Conservation (phyloP, 2,888 invertebrate species). For the Pelosia muscerda region DNA sequence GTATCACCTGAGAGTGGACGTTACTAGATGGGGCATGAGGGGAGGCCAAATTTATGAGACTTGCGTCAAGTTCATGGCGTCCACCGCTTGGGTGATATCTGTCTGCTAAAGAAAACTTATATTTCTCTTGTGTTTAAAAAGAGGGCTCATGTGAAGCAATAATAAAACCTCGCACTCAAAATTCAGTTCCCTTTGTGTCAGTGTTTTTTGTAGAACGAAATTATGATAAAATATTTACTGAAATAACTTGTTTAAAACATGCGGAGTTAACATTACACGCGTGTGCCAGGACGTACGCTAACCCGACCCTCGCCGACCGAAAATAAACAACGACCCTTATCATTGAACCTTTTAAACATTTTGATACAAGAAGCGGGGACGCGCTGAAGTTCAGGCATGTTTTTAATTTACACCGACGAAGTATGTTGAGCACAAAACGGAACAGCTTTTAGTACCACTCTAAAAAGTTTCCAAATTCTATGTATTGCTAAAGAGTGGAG, state of each 20-base stretch:
- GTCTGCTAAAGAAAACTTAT: too few species aligned
- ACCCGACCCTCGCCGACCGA: neutral
- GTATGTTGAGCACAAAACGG: neutral
- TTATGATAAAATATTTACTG: slow-evolving; percentile 15
- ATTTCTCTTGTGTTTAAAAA: too few species aligned
- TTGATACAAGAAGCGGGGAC: neutral
- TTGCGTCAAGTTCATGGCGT: too few species aligned
- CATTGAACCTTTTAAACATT: slow-evolving; percentile 13
- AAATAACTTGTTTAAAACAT: neutral
- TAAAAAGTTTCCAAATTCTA: neutral
- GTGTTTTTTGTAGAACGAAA: neutral
- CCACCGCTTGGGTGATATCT: too few species aligned
- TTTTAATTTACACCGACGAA: slow-evolving; percentile 13
- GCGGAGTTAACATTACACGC: slow-evolving; percentile 8
- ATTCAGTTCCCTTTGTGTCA: neutral
- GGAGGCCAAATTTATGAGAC: neutral
- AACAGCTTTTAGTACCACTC: neutral
- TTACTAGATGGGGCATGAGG: neutral
- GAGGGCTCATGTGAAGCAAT: neutral
- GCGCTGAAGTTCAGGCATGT: neutral
- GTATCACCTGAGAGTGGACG: neutral
- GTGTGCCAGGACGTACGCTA: neutral
- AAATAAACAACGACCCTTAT: slow-evolving; percentile 13
- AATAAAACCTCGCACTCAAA: neutral
- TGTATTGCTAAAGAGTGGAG: neutral